Evolutionary conservation across 2,113 vertebrate genomes (phyloP), one percentile per base, ranked within the genome.

Genomic region (Lycaon pictus): DNA sequence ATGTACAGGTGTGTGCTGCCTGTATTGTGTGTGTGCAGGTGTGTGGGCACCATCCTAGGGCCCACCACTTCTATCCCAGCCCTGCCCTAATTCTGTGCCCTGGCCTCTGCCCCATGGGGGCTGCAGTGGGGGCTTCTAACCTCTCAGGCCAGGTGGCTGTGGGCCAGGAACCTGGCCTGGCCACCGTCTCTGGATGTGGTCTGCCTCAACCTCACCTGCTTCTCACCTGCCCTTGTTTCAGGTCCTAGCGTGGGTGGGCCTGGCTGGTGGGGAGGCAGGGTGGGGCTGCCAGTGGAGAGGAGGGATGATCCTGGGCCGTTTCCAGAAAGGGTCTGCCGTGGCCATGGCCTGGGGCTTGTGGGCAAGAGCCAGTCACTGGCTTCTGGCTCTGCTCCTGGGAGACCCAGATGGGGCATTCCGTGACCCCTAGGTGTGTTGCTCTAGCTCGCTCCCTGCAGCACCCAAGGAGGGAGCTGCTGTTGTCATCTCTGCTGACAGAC

Each of bases 251-350:
- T 17, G 11, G 17, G n/a, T 43, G 1, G 0, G 12, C 56, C 37
- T 23, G 20, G 22, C 43, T 76, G 5, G 11, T 5, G 32, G 12
- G 74, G 37, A 20, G 25, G 55, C 15, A 4, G 67, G 20, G 43
- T 3, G 2, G 32, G 43, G 88, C 43, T 55, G 74, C 48, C 43
- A 4, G 7, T 7, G 3, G 65, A n/a, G 1, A 27, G 53, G 20
- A 20, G n/a, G 53, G 51, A 25, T 43, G 89, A 55, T 51, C 16
- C 65, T 10, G 63, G 77, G 19, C 62, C 0, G 0, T 92, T 92
- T 82, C 63, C 13, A 13, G 90, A 12, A 8, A 2, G 76, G 35
- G 11, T 11, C 25, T 0, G 5, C 2, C 0, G 0, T 15, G 63
- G 87, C 69, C 11, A 0, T 5, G 55, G 69, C 69, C 58, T 10